phyloP scores from a whole-genome alignment of 2,888 invertebrate genomes.

The Dolichomitus sp. region DNA sequence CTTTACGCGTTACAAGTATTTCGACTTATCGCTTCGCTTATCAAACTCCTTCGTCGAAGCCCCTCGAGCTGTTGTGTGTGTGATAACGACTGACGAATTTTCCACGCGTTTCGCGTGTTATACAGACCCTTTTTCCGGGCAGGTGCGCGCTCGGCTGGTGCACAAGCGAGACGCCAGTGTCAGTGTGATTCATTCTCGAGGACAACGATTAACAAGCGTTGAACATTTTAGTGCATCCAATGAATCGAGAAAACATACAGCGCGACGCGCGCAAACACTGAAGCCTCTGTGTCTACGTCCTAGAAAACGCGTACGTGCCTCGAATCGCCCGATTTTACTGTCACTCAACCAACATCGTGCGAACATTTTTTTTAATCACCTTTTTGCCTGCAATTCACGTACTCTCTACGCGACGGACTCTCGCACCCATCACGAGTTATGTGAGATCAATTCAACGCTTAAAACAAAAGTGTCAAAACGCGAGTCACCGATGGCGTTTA shows the following conservation, averaged over 20 bases:
- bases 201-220: neutral
- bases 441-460: neutral
- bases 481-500: neutral
- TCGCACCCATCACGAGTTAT: neutral
- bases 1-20: neutral
- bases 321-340: conserved; percentile 4
- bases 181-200: conserved; percentile 4
- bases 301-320: neutral
- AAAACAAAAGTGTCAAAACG: neutral
- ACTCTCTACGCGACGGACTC: neutral
- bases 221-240: neutral
- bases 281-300: neutral
- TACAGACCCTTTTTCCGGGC: neutral
- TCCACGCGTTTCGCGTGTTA: conserved; percentile 5
- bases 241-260: neutral
- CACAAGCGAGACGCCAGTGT: conserved; percentile 2
- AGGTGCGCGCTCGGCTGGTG: neutral
- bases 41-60: neutral
- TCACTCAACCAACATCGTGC: neutral
- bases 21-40: neutral
- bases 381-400: conserved; percentile 14
- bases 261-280: neutral
- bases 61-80: neutral
- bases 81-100: conserved; percentile 5
- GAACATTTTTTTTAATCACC: neutral